A percentile compares a stretch with the other conserved stretches of the same genome.
These are phyloP conservation scores for Lepisosteus oculatus DNA, from an alignment of 2,113 vertebrate species.

Conservation along the genomic window DNA sequence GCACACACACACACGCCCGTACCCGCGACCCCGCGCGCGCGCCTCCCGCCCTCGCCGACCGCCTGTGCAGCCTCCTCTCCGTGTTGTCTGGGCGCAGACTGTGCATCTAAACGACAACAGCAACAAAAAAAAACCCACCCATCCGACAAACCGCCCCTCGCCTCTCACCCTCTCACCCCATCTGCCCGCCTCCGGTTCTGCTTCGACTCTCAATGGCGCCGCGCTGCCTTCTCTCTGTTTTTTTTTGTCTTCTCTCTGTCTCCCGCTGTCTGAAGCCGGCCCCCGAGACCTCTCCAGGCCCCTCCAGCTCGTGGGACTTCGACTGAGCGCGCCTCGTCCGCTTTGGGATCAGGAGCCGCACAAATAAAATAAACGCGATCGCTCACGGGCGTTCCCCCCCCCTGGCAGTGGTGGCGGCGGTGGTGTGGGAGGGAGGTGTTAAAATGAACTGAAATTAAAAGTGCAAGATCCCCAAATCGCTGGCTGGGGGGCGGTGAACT, in stretches of 20 bases:
- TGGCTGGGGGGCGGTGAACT: not conserved
- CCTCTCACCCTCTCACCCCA: conserved; percentile 19
- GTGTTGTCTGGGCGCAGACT: conserved; percentile 45
- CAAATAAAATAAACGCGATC: too few relatives aligned
- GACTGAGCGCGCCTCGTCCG: conserved; percentile 62
- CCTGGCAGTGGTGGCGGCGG: conserved; percentile 49
- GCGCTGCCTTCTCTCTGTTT: conserved; percentile 63
- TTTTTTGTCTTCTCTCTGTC: conserved; percentile 60
- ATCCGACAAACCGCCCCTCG: conserved; percentile 20
- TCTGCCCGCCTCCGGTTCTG: conserved; percentile 28
- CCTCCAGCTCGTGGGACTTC: conserved; percentile 68
- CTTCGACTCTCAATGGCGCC: conserved; percentile 53
- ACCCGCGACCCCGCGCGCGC: conserved; percentile 39
- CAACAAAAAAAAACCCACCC: conserved; percentile 35
- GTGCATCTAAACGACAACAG: conserved; percentile 57
- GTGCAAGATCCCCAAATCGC: too few relatives aligned
- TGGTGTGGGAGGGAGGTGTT: conserved; percentile 44
- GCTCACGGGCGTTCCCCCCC: conserved; percentile 32
- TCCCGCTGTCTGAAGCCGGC: conserved; percentile 67
- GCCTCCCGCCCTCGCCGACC: conserved; percentile 17
- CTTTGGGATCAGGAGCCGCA: not conserved
- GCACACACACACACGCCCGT: conserved; percentile 27
- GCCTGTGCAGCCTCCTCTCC: conserved; percentile 5
- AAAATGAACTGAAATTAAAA: too few relatives aligned
- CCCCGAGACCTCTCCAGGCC: conserved; percentile 68